Conservation (phyloP, 92 coral and sea anemone genomes). For the Paramuricea clavata region DNA sequence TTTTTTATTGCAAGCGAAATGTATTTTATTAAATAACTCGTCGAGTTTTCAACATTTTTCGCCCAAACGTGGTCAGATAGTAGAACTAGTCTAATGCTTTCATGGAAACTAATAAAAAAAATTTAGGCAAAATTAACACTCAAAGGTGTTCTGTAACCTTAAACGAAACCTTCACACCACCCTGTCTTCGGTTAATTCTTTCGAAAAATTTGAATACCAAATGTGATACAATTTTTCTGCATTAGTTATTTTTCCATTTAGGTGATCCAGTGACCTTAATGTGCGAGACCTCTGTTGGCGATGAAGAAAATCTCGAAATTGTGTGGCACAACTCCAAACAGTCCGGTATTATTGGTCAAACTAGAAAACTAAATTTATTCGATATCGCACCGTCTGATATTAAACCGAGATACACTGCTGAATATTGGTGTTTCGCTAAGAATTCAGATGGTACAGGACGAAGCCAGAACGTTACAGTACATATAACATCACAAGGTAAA, state of each 20-base stretch:
- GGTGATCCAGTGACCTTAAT: slow-evolving; percentile 49
- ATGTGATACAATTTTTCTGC: background rate
- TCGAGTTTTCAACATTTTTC: too few species aligned
- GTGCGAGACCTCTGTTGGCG: slow-evolving; percentile 50
- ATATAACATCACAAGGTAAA: slow-evolving; percentile 41
- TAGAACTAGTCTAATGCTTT: too few species aligned
- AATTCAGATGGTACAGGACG: slow-evolving; percentile 55
- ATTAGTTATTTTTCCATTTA: slow-evolving; percentile 1
- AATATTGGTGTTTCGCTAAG: slow-evolving; percentile 54
- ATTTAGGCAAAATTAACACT: too few species aligned
- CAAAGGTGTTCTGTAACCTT: too few species aligned
- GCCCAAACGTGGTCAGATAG: too few species aligned
- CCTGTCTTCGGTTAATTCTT: too few species aligned
- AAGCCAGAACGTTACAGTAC: slow-evolving; percentile 48
- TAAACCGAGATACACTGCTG: slow-evolving; percentile 9
- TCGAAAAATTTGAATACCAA: too few species aligned
- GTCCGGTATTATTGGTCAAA: background rate
- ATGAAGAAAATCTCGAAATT: slow-evolving; percentile 32
- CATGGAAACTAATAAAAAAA: too few species aligned
- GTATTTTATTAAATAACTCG: too few species aligned
- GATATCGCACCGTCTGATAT: background rate
- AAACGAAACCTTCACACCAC: too few species aligned
- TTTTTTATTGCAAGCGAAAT: too few species aligned
- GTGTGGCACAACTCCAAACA: slow-evolving; percentile 39
- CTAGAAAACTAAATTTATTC: slow-evolving; percentile 1